Conservation (phyloP, 2,888 invertebrate genomes). For the Panzeria rudis region DNA sequence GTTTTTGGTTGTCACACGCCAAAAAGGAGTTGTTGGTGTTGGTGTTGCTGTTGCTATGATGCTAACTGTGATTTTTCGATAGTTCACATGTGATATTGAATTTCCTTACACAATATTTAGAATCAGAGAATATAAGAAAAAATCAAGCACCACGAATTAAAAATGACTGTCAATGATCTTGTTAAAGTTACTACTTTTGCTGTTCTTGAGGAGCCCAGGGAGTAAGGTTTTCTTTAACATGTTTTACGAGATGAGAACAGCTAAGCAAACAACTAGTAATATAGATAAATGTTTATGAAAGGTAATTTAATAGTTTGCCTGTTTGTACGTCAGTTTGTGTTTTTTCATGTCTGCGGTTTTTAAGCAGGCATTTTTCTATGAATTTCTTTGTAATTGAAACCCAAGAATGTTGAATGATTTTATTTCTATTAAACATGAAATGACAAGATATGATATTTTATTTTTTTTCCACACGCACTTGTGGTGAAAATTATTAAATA, state of each 20-base stretch:
- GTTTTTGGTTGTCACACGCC: conserved; percentile 70
- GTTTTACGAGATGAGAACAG: neutral
- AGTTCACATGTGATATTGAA: conserved; percentile 69
- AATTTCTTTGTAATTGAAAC: conserved; percentile 50
- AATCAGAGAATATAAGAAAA: neutral
- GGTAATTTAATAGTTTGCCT: conserved; percentile 51
- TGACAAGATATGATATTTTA: conserved; percentile 20
- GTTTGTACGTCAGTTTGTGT: neutral
- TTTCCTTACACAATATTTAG: conserved; percentile 40
- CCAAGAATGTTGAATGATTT: conserved; percentile 41
- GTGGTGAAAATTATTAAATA: neutral
- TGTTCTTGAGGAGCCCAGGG: neutral
- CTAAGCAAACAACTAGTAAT: neutral
- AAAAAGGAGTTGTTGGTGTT: conserved; percentile 58
- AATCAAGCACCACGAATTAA: conserved; percentile 19
- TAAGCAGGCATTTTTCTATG: conserved; percentile 20
- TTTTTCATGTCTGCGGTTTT: conserved; percentile 35
- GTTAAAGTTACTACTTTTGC: conserved; percentile 45
- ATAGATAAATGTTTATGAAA: conserved; percentile 17
- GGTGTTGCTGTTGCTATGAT: conserved; percentile 34
- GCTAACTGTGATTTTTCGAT: conserved; percentile 61
- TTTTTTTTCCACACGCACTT: conserved; percentile 1
- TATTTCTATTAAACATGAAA: conserved; percentile 20
- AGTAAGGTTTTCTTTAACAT: neutral
- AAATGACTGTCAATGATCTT: conserved; percentile 64